Base-by-base conservation (phyloP, 2,797 vertebrate genomes). In the Neomorphus geoffroyi region DNA sequence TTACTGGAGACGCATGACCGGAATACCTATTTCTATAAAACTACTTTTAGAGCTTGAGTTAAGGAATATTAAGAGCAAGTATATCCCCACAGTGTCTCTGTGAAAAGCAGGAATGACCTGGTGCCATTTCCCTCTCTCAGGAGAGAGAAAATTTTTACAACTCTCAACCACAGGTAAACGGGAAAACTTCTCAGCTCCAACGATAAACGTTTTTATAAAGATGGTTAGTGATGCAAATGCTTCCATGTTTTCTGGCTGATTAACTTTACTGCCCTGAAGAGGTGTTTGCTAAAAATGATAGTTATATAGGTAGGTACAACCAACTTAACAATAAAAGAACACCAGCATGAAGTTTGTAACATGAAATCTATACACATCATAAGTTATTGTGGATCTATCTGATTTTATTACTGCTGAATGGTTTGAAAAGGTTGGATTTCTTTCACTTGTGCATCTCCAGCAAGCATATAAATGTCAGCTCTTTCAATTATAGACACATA, bases 401-500 rank as follows among this genome's bases (percentile, higher is more conserved):
- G 57, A 74, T 86, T 95, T 93, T 91, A 77, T 92, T 53, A 78
- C 32, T 48, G 41, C 41, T 89, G 65, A 73, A 78, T 71, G n/a
- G 37, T 35, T 87, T 87, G 67, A 58, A 85, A 82, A 87, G 0
- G 0, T 35, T 93, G 71, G 54, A 77, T 80, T 92, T n/a, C 61
- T 91, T 94, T 84, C 61, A 92, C 65, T 93, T 91, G 37, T 91
- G 67, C 57, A 90, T 80, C 37, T 84, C 73, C 57, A 85, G 81
- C 33, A 94, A 92, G 54, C 50, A 61, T 28, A 73, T 54, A 95
- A 87, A 90, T 35, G 77, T 80, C 91, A 95, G 10, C 43, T 80
- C 75, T 82, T 90, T 83, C 92, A 93, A 57, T 85, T 90, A 93
- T 6, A 94, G 61, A 82, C 56, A 93, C 10, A 37, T 77, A 94